Percentiles rank a stretch among this genome's conserved stretches.
Evolutionary conservation across 2,888 invertebrate genomes (phyloP).

Genomic region (Mycogona germanica): DNA sequence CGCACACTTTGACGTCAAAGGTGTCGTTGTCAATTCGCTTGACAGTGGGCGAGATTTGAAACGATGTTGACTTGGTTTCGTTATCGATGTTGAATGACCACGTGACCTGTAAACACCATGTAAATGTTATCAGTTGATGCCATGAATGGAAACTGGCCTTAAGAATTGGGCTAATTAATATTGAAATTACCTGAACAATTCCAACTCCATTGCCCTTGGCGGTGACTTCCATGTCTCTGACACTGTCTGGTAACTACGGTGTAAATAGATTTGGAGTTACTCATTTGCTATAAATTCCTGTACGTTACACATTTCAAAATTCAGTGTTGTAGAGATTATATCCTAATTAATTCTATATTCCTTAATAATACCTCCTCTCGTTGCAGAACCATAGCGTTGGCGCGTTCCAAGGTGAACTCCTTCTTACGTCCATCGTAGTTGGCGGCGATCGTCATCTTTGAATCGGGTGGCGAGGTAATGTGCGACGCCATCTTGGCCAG

Average conservation of each 20-base stretch:
- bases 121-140: background rate
- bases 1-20: conserved; percentile 23
- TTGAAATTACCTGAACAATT: conserved; percentile 24
- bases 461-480: conserved; percentile 22
- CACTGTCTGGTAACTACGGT: conserved; percentile 22
- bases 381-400: conserved; percentile 32
- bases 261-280: conserved; percentile 1
- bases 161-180: background rate
- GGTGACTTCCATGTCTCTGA: conserved; percentile 19
- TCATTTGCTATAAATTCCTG: background rate
- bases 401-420: conserved; percentile 25
- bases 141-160: background rate
- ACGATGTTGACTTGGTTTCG: conserved; percentile 19
- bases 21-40: conserved; percentile 21
- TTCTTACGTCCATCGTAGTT: conserved; percentile 19
- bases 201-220: conserved; percentile 24
- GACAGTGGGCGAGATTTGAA: conserved; percentile 20
- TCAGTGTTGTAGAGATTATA: background rate
- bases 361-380: conserved; percentile 28
- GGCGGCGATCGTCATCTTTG: conserved; percentile 21
- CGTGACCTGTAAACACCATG: conserved; percentile 16
- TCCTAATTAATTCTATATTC: background rate
- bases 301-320: conserved; percentile 1
- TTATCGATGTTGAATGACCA: conserved; percentile 24
- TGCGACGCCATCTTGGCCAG: conserved; percentile 32